Base-by-base conservation (phyloP, 1,140 invertebrate genomes). In the Hyles vespertilio region DNA sequence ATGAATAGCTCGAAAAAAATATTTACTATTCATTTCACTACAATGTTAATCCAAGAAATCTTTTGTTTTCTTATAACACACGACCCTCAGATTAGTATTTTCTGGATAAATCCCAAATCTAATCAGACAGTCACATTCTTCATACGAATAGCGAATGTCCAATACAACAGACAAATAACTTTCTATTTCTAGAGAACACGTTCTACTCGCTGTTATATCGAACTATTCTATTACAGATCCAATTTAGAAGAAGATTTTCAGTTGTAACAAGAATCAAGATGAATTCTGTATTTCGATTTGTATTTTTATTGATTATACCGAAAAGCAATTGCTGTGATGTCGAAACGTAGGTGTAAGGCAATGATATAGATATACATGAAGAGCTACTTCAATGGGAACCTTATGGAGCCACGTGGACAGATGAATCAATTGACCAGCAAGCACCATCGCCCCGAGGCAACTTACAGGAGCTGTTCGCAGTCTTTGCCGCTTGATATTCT, bases 401-500 rank as follows among this genome's bases (percentile, higher is more conserved):
- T 69, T 70, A 88, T 86, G 85, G 85, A 84, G 75, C 60, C 77
- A 57, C 80, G 77, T n/a, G 73, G 70, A 66, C 83, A 85, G 77
- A 84, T 88, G 82, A 80, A 62, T 82, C 78, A 81, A 56, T 67
- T 84, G 72, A 77, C 79, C 12, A 75, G 61, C 61, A 89, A 89
- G 69, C 78, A 87, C 53, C 77, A 82, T 55, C 76, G 86, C 53
- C 67, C 70, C 0, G 79, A 87, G 58, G 77, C 82, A 51, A 78
- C 76, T 51, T 89, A 89, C 61, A 87, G 79, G 65, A 88, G 81
- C 74, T 89, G 88, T 65, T 87, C 89, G 59, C 89, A 89, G 65
- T 84, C 84, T 22, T 57, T 90, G 57, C 89, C 89, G 36, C 86
- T 90, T 63, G 87, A 90, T 57, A 90, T 89, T 81, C 80, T 89